Conservation (phyloP, 2,888 invertebrate species). For the Drosophila anomalata region DNA sequence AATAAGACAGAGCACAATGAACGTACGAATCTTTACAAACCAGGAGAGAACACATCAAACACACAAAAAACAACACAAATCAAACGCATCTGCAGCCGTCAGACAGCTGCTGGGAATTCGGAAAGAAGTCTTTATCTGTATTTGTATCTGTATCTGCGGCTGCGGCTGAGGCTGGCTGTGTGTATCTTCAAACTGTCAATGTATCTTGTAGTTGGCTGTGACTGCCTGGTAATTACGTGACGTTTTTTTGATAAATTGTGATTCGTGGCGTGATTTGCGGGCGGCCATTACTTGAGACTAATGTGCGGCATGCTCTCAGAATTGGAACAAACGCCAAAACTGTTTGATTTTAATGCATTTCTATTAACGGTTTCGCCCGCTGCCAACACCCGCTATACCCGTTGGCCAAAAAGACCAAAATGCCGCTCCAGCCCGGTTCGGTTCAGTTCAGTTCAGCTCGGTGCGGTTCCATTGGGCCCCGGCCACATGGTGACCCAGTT, state of each 20-base stretch:
- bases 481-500: conserved; percentile 70
- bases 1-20: conserved; percentile 59
- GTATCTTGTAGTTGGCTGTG: conserved; percentile 56
- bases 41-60: conserved; percentile 40
- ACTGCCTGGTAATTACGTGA: conserved; percentile 75
- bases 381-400: conserved; percentile 2
- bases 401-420: conserved; percentile 29
- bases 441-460: not conserved
- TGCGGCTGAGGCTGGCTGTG: conserved; percentile 13
- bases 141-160: conserved; percentile 6
- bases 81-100: conserved; percentile 75
- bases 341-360: conserved; percentile 70
- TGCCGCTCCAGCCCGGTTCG: conserved; percentile 4
- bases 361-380: conserved; percentile 69
- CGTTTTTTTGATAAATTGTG: conserved; percentile 77
- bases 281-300: conserved; percentile 67
- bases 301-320: conserved; percentile 73
- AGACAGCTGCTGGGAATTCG: conserved; percentile 69
- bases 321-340: conserved; percentile 70
- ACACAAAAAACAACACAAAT: conserved; percentile 56
- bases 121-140: conserved; percentile 49
- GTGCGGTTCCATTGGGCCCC: not conserved
- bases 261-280: conserved; percentile 66
- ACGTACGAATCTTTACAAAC: conserved; percentile 50
- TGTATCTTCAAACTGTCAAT: conserved; percentile 38